Conservation (phyloP, 1,140 invertebrate species). For the Tyrophagus putrescentiae region DNA sequence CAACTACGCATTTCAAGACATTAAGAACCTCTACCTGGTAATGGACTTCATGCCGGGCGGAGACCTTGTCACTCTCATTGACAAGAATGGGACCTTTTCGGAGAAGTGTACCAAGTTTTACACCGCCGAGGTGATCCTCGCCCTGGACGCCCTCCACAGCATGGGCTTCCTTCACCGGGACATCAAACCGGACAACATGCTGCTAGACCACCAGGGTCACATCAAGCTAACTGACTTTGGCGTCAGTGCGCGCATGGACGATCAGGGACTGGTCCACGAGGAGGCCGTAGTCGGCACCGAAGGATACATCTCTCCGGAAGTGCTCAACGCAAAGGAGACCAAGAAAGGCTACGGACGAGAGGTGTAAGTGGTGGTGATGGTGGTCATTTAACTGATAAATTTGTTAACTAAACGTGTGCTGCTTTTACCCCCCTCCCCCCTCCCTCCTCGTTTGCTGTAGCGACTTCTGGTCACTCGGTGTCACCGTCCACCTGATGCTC, state of each 20-base stretch:
- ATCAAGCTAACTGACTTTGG: conserved; percentile 97
- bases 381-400: too few species aligned
- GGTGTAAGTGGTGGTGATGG: too few species aligned
- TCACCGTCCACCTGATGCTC: conserved; percentile 97
- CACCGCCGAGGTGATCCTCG: conserved; percentile 93
- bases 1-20: conserved; percentile 94
- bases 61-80: conserved; percentile 96
- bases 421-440: background rate
- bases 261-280: conserved; percentile 79
- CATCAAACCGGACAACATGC: conserved; percentile 80
- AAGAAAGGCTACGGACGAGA: conserved; percentile 44
- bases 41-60: conserved; percentile 99
- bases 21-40: conserved; percentile 95
- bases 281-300: conserved; percentile 97
- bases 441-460: conserved; percentile 34
- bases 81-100: conserved; percentile 92
- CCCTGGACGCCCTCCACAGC: conserved; percentile 90
- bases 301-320: conserved; percentile 97
- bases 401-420: too few species aligned
- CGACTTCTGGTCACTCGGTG: conserved; percentile 99
- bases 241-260: conserved; percentile 95
- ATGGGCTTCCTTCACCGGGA: conserved; percentile 95
- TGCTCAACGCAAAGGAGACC: conserved; percentile 90
- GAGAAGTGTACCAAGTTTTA: conserved; percentile 99
- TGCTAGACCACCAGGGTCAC: conserved; percentile 83